Base-by-base conservation (phyloP, 2,888 invertebrate genomes). In the Copidosoma aretas region DNA sequence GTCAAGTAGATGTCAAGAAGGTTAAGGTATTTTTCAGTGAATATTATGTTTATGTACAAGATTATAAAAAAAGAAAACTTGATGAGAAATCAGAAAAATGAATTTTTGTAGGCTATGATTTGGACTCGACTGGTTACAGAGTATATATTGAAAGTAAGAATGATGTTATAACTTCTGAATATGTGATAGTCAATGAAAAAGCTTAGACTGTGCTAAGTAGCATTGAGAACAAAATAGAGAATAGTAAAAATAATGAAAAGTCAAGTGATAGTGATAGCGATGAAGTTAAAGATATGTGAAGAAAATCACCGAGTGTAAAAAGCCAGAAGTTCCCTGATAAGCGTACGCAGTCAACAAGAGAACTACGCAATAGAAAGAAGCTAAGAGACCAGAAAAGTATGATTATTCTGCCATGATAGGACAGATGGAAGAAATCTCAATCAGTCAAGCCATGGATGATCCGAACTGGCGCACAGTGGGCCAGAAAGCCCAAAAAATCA, bases 401-500 rank as follows among this genome's bases (percentile, higher is more conserved):
- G 46, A 22, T 2, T 71, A 74, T 51, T 73, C 68, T 71, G 67
- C 59, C 19, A 59, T 52, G n/a, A 32, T 19, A 15, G 24, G 10
- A 19, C 10, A 24, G 15, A 61, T 71, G 17, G n/a, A 15, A 17
- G 25, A 32, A 14, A 32, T 39, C 24, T 25, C 41, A 71, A 74
- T 68, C 60, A 73, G 17, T 32, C 8, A 32, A 19, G 76, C 77
- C 41, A 41, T 78, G 39, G 74, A 76, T 39, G 74, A 77, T 32
- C 65, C 41, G 64, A 69, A 68, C 68, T 39, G 57, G 32, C 15
- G 62, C 39, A 66, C 63, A 64, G 75, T n/a, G n/a, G n/a, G n/a
- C n/a, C n/a, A n/a, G n/a, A n/a, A n/a, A n/a, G n/a, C n/a, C n/a
- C n/a, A n/a, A n/a, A n/a, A n/a, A n/a, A n/a, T n/a, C n/a, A n/a